Base-by-base conservation (phyloP, 2,113 vertebrate species). In the Phalacrocorax aristotelis region DNA sequence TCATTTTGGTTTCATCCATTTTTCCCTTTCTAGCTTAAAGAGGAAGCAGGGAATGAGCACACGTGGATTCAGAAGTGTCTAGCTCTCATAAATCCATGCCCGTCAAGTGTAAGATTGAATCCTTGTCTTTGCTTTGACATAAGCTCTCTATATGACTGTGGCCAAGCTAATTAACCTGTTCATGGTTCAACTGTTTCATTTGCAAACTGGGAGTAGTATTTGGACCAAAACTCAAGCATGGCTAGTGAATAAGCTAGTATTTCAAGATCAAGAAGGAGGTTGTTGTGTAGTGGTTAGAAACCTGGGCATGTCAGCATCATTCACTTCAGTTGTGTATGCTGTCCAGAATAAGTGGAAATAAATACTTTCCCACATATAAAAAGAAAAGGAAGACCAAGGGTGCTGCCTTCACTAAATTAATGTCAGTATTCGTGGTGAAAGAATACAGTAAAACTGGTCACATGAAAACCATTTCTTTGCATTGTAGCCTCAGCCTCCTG, bases 131-230 rank as follows among this genome's bases (percentile, higher is more conserved):
- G 49, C 62, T 91, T 92, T 79, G 65, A 92, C 60, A 76, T 29
- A 82, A 87, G 36, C 42, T 87, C 80, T 77, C 23, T 60, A 15
- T 5, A 95, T 29, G 70, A 87, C 66, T n/a, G 17, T n/a, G 54
- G 57, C 70, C 74, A 93, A 91, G 44, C 82, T 91, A 91, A 92
- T 94, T 85, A 95, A 94, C 49, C 69, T 49, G 21, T 57, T 91
- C 71, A 72, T 42, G 57, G 80, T 91, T 92, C 77, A 89, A 76
- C 62, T 58, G 27, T 49, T 92, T 83, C 19, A 79, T 83, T 61
- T 91, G 91, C 89, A 94, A 95, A 94, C 79, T 64, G 48, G 51
- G 55, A 92, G n/a, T 17, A 90, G 34, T 20, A 87, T 61, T 71
- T 79, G 69, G 62, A 68, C 16, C 16, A 91, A 75, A 88, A 80